Base-by-base conservation (phyloP, 2,113 vertebrate genomes). In the Ia io region DNA sequence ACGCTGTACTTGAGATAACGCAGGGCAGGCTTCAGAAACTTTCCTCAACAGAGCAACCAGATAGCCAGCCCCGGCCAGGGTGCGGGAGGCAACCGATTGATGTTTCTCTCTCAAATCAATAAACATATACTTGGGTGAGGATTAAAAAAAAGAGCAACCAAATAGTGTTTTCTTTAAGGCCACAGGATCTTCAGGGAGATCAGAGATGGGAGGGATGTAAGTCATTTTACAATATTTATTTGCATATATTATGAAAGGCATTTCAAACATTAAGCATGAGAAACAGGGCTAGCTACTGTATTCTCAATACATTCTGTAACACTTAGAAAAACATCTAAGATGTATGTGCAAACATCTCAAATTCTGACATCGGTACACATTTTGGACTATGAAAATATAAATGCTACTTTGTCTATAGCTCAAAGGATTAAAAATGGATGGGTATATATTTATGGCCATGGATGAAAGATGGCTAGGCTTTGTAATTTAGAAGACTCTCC, bases 211-310 rank as follows among this genome's bases (percentile, higher is more conserved):
- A 84, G 61, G 16, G 56, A 83, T 90, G 92, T 84, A 91, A 84
- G 65, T 94, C 74, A 93, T 89, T 84, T 90, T 56, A 89, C 9
- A 42, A 3, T 80, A 90, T 73, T 93, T 84, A 90, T 93, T 73
- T 96, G 96, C 96, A 95, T 95, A 42, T 56, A 91, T 96, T 91
- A 93, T 18, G 84, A 73, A 37, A 91, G 93, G 89, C 87, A 96
- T 97, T 91, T 89, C 76, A 91, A 80, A 86, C 69, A 82, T 30
- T 87, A 71, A 82, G 44, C 89, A 51, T 1, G 30, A 49, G 85
- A 86, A 88, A 94, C 91, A 92, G 91, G 91, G 70, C 53, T 88
- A 76, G 70, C 53, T 88, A 71, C 73, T 92, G 67, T 93, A 85
- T 76, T 78, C 93, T 28, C 44, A 89, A 86, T 89, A 90, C 49